Conservation (phyloP, 1,140 invertebrate species). For the Macrosteles quadrilineatus region DNA sequence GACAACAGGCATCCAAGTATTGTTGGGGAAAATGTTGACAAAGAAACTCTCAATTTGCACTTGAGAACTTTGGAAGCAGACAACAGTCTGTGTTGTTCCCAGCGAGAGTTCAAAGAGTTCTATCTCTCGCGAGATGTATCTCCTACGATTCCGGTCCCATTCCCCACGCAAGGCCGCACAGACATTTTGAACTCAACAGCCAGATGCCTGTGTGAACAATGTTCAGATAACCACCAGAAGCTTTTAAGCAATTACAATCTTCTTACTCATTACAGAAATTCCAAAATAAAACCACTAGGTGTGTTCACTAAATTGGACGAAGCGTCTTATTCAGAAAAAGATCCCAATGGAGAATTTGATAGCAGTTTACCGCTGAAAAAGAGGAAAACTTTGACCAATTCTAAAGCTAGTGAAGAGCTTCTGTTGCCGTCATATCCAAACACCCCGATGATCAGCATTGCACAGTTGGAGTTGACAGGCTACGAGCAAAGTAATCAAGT, state of each 20-base stretch:
- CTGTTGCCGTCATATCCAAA: constrained; percentile 13
- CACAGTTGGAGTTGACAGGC: background rate
- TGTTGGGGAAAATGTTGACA: background rate
- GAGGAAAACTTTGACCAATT: constrained; percentile 11
- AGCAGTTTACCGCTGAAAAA: constrained; percentile 20
- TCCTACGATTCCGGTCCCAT: constrained; percentile 9
- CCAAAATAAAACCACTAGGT: background rate
- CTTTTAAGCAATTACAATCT: constrained; percentile 14
- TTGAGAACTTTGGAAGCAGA: constrained; percentile 3
- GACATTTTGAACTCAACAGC: background rate
- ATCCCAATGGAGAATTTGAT: constrained; percentile 6
- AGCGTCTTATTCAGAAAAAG: background rate
- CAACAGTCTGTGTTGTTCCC: background rate
- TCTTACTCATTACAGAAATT: background rate
- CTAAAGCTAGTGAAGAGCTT: background rate
- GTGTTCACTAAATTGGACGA: background rate
- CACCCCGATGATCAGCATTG: constrained; percentile 24
- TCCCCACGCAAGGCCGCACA: background rate
- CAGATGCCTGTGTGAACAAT: background rate
- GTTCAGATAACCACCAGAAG: constrained; percentile 1
- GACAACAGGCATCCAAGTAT: too few species aligned
- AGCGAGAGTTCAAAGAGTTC: constrained; percentile 12
- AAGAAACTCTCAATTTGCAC: background rate
- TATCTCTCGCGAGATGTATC: constrained; percentile 12
- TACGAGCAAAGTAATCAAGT: constrained; percentile 6